Evolutionary conservation across 1,140 invertebrate species (phyloP), one percentile per base, ranked within the genome.

Genomic region (Drosophila pandora): DNA sequence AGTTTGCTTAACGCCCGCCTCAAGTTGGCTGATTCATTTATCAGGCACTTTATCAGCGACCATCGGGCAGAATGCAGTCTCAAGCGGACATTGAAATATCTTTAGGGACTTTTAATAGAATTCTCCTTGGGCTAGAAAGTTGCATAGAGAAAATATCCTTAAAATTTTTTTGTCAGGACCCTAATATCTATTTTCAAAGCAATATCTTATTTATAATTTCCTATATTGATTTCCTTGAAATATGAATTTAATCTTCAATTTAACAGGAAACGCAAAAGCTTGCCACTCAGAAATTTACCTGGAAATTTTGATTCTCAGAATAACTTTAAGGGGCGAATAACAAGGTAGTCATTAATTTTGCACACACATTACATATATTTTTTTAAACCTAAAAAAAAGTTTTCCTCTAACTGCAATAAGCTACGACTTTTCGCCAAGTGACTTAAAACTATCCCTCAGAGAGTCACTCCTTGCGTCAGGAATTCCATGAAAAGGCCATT

Each of bases 21-120:
- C 68, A 72, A 72, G 48, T 64, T 54, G 73, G 41, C 55, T 55
- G 50, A 43, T 62, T 76, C 81, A 76, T 79, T 84, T 65, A 68
- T 76, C 63, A 73, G 50, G 39, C 37, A 59, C 34, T 70, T 70
- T 70, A 71, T 70, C 64, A 50, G 17, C 17, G 3, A 45, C 68
- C 47, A 54, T 49, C 28, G 28, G 12, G 2, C 39, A 9, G n/a
- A 72, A 49, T 62, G 47, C 52, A 73, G 28, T 23, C 65, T 49
- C 30, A 52, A 9, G 22, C 50, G n/a, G 63, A 69, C 50, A 69
- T 25, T 69, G 57, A 69, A 57, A 68, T 48, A 57, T 69, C 63
- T 30, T 12, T 47, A 21, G 62, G 47, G 23, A 9, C 32, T 32
- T 32, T n/a, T 56, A 69, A 56, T 58, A 32, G 22, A 47, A 59